Evolutionary conservation across 37 sponge, comb jelly and placozoan species (phyloP), one percentile per base, ranked within the genome.

Genomic region (Hexactinellida sp.): DNA sequence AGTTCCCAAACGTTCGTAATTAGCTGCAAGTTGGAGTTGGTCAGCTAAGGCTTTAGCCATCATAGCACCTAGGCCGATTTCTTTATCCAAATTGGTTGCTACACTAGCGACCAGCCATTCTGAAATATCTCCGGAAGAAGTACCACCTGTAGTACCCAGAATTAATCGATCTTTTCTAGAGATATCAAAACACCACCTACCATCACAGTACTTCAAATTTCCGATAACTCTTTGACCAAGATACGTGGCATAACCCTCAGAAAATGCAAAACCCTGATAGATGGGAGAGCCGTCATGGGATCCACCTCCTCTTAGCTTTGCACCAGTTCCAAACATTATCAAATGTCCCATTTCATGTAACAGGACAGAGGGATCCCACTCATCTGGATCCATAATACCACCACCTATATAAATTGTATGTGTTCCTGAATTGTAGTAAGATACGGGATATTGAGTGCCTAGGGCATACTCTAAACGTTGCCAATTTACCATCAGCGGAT

Each of bases 1-100:
- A 63, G 21, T n/a, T 63, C 76, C 76, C 76, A 63, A 63, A 63
- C 76, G 76, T 5, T 63, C 13, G 76, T 63, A 63, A 63, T 63
- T 63, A 23, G 34, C 21, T 63, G 3, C 28, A 63, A n/a, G 21
- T 23, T 21, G 30, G 3, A 63, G 76, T 63, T 63, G 3, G 13
- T 63, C 76, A 21, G 76, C 13, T n/a, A 63, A 23, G 3, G 76
- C 3, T 10, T 63, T 23, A 10, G 1, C 5, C 76, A 63, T 63
- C 28, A 10, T 63, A 3, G 30, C 30, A 63, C 76, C 30, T 28
- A 63, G 13, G 34, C 76, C 76, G 25, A 63, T 63, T 21, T 63
- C 21, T 5, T 25, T 25, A n/a, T 63, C 76, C 76, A 63, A 28
- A 7, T 10, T n/a, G 13, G 13, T 21, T 25, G 76, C 76, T 63